Evolutionary conservation across 2,888 invertebrate genomes (phyloP).

Genomic region (Microctonus aethiopoides): DNA sequence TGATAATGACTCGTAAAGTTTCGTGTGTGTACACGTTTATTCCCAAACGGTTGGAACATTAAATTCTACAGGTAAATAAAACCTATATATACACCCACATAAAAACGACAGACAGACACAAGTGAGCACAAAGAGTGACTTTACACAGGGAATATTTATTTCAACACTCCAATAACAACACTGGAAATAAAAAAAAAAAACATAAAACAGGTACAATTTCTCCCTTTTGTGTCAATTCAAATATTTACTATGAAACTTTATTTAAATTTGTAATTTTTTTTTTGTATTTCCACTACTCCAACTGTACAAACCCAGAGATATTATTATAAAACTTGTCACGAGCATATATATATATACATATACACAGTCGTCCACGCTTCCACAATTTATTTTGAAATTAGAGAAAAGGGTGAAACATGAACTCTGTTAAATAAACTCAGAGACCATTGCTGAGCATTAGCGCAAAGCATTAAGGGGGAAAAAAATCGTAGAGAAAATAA

Average conservation of each 20-base stretch:
- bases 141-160: background rate
- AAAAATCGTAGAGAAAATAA: background rate
- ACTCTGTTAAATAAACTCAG: constrained; percentile 37
- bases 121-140: background rate
- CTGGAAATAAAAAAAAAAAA: constrained; percentile 4
- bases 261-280: background rate
- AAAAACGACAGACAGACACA: background rate
- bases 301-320: background rate
- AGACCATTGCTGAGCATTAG: constrained; percentile 1
- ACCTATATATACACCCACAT: background rate
- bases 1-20: constrained; percentile 14
- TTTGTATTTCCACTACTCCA: background rate
- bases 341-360: background rate
- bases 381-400: constrained; percentile 12
- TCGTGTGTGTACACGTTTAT: constrained; percentile 3
- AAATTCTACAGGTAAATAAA: constrained; percentile 25
- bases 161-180: background rate
- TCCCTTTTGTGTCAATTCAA: background rate
- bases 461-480: background rate
- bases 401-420: constrained; percentile 38
- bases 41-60: background rate
- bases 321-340: constrained; percentile 1
- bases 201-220: background rate
- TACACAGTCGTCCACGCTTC: background rate
- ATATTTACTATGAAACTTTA: background rate